phyloP scores from a whole-genome alignment of 2,113 vertebrate species.

The Hypomesus transpacificus region DNA sequence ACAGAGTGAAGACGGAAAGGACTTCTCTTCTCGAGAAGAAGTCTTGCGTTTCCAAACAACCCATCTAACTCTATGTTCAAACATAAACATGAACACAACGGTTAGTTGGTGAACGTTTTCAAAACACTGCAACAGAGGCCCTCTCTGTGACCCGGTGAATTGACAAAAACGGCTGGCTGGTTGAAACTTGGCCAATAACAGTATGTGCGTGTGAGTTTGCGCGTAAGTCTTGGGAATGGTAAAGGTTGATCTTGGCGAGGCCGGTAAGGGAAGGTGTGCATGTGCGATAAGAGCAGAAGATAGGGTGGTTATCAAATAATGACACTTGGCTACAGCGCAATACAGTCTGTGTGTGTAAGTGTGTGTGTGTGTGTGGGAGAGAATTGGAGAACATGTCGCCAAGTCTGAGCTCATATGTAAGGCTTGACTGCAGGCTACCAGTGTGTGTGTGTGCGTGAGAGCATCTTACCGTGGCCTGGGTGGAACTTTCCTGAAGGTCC shows the following conservation, averaged over 20 bases:
- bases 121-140: no score
- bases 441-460: neutral
- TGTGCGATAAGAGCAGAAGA: constrained; percentile 53
- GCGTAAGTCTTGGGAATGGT: neutral
- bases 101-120: no score
- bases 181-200: no score
- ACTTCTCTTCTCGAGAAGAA: no score
- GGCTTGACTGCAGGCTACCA: no score
- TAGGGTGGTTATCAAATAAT: constrained; percentile 71
- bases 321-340: constrained; percentile 57
- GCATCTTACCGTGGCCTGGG: constrained; percentile 82
- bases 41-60: constrained; percentile 28
- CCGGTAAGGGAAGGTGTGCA: constrained; percentile 30
- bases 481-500: constrained; percentile 92
- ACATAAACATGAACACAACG: no score
- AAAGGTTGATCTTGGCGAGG: constrained; percentile 29
- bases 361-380: constrained; percentile 24
- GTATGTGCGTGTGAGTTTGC: neutral
- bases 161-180: no score
- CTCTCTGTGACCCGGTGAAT: no score
- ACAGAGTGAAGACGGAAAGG: constrained; percentile 29
- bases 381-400: no score
- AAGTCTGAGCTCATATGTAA: no score
- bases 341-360: constrained; percentile 24
- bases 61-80: no score